phyloP scores from a whole-genome alignment of 2,113 vertebrate species.

The Tyto alba region DNA sequence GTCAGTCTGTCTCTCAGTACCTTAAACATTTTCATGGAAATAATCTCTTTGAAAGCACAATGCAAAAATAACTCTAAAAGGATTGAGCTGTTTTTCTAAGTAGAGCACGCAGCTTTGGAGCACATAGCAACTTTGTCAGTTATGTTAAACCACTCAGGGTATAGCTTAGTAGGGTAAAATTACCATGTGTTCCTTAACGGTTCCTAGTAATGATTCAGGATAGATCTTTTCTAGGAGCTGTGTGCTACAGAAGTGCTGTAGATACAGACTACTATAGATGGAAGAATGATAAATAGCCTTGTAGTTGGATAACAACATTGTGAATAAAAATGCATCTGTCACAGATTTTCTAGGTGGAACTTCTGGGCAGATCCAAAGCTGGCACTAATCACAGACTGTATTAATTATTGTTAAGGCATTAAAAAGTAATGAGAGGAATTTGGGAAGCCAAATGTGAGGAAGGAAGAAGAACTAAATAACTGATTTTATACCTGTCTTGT shows the following conservation, averaged over 20 bases:
- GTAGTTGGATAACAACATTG: neutral
- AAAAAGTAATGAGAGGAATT: neutral
- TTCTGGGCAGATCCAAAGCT: neutral
- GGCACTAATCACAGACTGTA: neutral
- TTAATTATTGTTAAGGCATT: neutral
- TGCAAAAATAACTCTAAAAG: neutral
- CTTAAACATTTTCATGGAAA: neutral
- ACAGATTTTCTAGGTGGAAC: neutral
- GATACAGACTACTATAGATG: neutral
- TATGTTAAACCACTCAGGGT: neutral
- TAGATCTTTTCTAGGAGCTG: neutral
- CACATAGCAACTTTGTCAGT: neutral
- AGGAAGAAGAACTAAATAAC: neutral
- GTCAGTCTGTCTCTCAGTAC: neutral
- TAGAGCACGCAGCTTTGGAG: neutral
- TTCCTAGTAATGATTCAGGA: neutral
- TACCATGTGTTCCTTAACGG: neutral
- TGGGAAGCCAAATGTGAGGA: neutral
- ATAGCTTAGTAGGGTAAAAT: neutral
- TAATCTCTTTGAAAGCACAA: neutral
- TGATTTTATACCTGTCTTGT: neutral
- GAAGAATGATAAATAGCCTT: neutral
- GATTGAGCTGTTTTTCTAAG: neutral
- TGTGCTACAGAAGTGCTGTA: neutral
- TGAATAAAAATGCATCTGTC: neutral